These are phyloP conservation scores for Neostethus bicornis DNA, from an alignment of 2,797 vertebrate species.

Conservation along the genomic window DNA sequence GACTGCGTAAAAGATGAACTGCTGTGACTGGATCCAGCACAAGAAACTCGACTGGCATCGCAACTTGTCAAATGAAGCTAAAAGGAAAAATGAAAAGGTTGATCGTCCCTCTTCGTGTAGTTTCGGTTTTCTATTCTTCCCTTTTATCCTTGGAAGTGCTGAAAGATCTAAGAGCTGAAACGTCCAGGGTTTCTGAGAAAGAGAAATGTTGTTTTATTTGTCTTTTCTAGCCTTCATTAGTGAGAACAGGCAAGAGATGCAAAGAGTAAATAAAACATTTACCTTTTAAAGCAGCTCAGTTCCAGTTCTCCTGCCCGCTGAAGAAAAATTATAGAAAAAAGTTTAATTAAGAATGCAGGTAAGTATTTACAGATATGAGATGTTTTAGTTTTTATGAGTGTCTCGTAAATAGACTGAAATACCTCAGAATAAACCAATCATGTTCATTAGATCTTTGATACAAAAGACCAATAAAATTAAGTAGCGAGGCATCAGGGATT, in stretches of 20 bases:
- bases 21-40: slow-evolving; percentile 7
- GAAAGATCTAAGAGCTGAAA: slow-evolving; percentile 20
- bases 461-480: too few species aligned
- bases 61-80: slow-evolving; percentile 47
- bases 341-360: background rate
- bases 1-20: slow-evolving; percentile 16
- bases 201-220: slow-evolving; percentile 3
- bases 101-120: slow-evolving; percentile 21
- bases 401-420: background rate
- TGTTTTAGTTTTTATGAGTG: background rate
- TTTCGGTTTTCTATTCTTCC: slow-evolving; percentile 33
- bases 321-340: slow-evolving; percentile 22
- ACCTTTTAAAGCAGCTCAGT: slow-evolving; percentile 67
- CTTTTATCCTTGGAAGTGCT: slow-evolving; percentile 29
- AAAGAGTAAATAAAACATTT: slow-evolving; percentile 13
- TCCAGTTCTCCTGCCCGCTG: slow-evolving; percentile 81
- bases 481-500: too few species aligned
- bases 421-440: too few species aligned
- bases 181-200: slow-evolving; percentile 32
- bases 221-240: background rate
- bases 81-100: slow-evolving; percentile 11
- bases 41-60: slow-evolving; percentile 46
- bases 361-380: background rate
- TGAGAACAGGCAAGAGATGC: background rate
- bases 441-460: too few species aligned